A percentile compares a stretch with the other conserved stretches of the same genome.
Evolutionary conservation across 2,113 vertebrate genomes (phyloP).

Genomic region (Antennarius striatus): DNA sequence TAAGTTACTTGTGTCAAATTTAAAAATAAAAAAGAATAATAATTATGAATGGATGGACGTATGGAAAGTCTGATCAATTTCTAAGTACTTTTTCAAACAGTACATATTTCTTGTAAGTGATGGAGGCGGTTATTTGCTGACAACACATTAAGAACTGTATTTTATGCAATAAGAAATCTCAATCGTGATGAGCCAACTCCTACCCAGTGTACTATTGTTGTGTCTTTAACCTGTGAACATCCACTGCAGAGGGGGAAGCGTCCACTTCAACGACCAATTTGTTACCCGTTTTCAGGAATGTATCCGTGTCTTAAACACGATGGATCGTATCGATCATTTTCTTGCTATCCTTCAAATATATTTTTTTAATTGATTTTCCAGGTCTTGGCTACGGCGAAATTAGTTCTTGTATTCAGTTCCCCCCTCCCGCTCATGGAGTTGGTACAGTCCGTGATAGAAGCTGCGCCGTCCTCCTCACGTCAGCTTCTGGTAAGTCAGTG

Average conservation of each 20-base stretch:
- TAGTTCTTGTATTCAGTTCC: background rate
- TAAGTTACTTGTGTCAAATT: too few species aligned
- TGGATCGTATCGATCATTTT: too few species aligned
- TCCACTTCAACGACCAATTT: background rate
- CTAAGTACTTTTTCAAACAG: too few species aligned
- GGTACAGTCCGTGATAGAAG: conserved; percentile 75
- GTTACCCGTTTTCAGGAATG: rapidly evolving
- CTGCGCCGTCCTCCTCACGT: conserved; percentile 58
- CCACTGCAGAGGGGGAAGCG: conserved; percentile 36
- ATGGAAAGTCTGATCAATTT: too few species aligned
- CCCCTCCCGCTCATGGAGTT: conserved; percentile 49
- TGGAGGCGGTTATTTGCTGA: background rate
- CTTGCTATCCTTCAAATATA: too few species aligned
- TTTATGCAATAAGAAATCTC: conserved; percentile 15
- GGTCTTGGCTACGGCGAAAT: background rate
- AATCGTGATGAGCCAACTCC: conserved; percentile 33
- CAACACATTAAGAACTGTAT: background rate
- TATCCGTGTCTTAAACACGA: too few species aligned
- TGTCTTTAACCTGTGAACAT: conserved; percentile 37
- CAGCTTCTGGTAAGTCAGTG: conserved; percentile 57
- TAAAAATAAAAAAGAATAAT: too few species aligned
- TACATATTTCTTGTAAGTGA: too few species aligned
- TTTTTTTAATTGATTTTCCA: too few species aligned
- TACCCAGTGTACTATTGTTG: conserved; percentile 46
- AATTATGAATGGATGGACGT: too few species aligned